Percentiles rank a stretch among this genome's conserved stretches.
Conservation (phyloP, 2,888 invertebrate genomes). For the Hartigia nigra region DNA sequence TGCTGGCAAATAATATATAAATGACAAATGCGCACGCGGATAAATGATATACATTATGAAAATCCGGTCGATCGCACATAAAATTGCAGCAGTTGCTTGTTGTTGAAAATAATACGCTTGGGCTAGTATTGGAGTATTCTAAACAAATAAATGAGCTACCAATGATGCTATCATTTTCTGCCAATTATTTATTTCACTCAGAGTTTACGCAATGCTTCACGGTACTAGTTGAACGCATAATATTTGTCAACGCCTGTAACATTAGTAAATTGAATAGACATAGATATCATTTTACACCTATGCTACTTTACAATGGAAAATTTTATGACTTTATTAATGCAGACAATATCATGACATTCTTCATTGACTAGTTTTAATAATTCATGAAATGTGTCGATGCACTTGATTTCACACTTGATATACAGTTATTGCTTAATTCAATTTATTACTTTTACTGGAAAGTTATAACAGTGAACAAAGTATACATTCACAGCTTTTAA, state of each 20-base stretch:
- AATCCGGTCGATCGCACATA: not conserved
- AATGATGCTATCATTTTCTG: not conserved
- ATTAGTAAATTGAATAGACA: not conserved
- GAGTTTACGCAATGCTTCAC: not conserved
- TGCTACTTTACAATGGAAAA: not conserved
- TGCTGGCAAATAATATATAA: slow-evolving; percentile 14
- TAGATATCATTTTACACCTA: not conserved
- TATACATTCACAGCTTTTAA: not conserved
- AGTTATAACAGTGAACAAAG: not conserved
- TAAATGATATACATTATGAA: not conserved
- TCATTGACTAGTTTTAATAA: not conserved
- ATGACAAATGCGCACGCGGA: slow-evolving; percentile 3
- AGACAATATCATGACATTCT: not conserved
- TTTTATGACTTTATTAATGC: not conserved
- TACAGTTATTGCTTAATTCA: not conserved
- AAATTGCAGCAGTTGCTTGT: not conserved
- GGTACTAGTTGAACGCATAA: not conserved
- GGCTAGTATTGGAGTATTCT: not conserved
- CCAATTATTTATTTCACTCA: not conserved
- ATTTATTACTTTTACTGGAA: not conserved
- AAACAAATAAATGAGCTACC: not conserved
- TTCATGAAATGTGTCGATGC: not conserved
- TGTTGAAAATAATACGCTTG: not conserved
- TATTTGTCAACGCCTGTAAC: not conserved
- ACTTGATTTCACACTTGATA: not conserved